A percentile compares a stretch with the other conserved stretches of the same genome.
Conservation (phyloP, 1,140 invertebrate species). For the Anthonomus grandis region DNA sequence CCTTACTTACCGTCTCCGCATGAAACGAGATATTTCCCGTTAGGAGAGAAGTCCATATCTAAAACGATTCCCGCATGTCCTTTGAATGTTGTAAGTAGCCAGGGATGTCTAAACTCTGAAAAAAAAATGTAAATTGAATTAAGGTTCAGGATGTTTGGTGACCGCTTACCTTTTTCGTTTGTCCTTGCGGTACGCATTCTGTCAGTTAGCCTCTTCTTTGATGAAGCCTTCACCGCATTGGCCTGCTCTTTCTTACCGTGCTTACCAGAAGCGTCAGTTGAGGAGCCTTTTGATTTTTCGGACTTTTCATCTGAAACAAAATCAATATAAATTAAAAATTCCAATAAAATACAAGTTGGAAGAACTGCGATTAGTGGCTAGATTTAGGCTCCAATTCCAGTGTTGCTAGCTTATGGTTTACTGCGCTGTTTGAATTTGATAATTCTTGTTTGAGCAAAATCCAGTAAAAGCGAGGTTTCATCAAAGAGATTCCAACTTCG, state of each 20-base stretch:
- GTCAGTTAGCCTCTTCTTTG: constrained; percentile 20
- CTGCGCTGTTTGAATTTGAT: no score
- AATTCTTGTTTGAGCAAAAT: no score
- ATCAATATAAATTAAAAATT: not conserved
- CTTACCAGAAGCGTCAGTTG: constrained; percentile 15
- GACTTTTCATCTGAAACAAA: constrained; percentile 23
- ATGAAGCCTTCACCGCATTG: constrained; percentile 14
- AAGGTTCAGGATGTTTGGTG: no score
- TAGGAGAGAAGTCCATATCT: constrained; percentile 74
- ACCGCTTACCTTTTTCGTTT: constrained; percentile 21
- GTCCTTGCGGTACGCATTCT: constrained; percentile 14
- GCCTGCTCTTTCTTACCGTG: constrained; percentile 21
- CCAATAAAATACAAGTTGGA: no score
- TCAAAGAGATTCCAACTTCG: no score
- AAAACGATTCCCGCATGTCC: constrained; percentile 71
- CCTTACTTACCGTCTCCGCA: constrained; percentile 74
- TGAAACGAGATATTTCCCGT: constrained; percentile 79
- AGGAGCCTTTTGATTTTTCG: constrained; percentile 9
- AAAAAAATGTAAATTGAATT: constrained; percentile 6
- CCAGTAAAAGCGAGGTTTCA: no score
- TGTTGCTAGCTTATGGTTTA: no score
- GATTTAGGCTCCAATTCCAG: no score
- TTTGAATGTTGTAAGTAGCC: constrained; percentile 73
- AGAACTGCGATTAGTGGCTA: no score
- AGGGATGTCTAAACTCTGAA: constrained; percentile 57